A percentile compares a stretch with the other conserved stretches of the same genome.
Evolutionary conservation across 2,888 invertebrate genomes (phyloP).

Genomic region (Glyphotaelius pellucidus): DNA sequence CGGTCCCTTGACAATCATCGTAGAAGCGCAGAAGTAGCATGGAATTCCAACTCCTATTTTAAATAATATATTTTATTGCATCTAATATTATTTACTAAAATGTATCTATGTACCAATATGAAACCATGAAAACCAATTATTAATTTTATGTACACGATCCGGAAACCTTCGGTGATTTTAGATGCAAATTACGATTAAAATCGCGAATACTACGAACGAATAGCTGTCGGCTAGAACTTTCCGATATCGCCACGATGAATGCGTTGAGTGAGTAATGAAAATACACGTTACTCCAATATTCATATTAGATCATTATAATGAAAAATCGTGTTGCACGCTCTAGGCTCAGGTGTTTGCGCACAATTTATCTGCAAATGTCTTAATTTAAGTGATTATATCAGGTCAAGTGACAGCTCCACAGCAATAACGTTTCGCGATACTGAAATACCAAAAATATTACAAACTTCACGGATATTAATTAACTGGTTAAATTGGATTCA

Average conservation of each 20-base stretch:
- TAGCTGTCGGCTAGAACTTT: not conserved
- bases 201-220: not conserved
- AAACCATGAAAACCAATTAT: not conserved
- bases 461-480: not conserved
- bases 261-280: conserved; percentile 25
- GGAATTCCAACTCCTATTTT: not conserved
- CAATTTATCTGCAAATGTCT: conserved; percentile 48
- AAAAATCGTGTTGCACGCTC: conserved; percentile 59
- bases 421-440: not conserved
- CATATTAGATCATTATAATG: conserved; percentile 56
- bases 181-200: not conserved
- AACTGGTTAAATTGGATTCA: not conserved
- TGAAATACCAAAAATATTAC: not conserved
- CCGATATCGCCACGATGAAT: not conserved
- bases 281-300: conserved; percentile 44
- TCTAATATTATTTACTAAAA: not conserved
- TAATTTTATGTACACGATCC: not conserved
- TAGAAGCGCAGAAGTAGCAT: not conserved
- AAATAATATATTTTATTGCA: not conserved
- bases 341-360: conserved; percentile 37
- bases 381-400: conserved; percentile 54
- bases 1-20: no score
- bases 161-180: not conserved
- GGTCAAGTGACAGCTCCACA: conserved; percentile 41
- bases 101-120: not conserved